phyloP scores from a whole-genome alignment of 2,113 vertebrate species.

The Upupa epops region DNA sequence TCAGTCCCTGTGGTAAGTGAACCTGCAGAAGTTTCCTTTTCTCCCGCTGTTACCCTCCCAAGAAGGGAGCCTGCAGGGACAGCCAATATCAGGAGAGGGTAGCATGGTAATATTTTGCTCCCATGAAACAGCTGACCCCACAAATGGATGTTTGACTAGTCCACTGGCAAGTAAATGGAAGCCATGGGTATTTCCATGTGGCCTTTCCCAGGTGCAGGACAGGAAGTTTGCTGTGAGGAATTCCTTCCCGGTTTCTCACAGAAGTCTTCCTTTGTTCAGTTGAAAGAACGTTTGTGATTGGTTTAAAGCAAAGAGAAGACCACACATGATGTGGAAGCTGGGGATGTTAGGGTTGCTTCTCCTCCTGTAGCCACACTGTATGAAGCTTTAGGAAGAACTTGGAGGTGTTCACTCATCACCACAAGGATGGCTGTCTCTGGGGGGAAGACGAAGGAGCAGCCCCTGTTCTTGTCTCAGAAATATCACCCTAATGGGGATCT shows the following conservation, averaged over 20 bases:
- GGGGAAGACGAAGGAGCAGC: background rate
- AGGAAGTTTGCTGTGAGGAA: background rate
- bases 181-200: background rate
- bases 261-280: background rate
- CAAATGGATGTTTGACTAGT: background rate
- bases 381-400: background rate
- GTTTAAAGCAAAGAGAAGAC: background rate
- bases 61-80: rapidly evolving
- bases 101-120: background rate
- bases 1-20: constrained; percentile 70
- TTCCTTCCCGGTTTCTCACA: background rate
- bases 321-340: background rate
- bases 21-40: background rate
- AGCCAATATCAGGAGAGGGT: background rate
- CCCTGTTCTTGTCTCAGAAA: background rate
- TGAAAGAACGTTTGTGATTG: background rate
- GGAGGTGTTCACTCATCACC: background rate
- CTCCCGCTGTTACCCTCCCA: background rate
- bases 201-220: background rate
- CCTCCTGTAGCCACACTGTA: rapidly evolving
- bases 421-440: rapidly evolving
- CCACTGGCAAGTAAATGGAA: background rate
- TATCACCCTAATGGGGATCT: background rate
- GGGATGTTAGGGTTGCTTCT: background rate
- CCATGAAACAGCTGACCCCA: background rate